phyloP scores from a whole-genome alignment of 2,113 vertebrate species.

The Hiodon tergisus region DNA sequence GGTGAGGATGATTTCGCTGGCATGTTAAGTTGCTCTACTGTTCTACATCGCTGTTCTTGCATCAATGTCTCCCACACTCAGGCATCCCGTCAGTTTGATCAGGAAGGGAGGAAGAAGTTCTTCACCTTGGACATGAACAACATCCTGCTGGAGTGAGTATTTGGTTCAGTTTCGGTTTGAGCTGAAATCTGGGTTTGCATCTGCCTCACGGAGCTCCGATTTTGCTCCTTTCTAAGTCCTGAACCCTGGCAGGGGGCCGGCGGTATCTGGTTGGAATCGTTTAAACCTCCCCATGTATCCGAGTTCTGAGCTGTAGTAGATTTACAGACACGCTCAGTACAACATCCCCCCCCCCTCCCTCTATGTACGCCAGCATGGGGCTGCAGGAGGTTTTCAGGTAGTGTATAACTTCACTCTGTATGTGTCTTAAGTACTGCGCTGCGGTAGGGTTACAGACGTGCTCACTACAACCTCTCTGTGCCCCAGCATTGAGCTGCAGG shows the following conservation, averaged over 20 bases:
- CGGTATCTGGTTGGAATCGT: too few species aligned
- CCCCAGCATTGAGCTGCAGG: constrained; percentile 89
- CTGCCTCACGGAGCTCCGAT: too few species aligned
- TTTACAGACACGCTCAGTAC: not conserved
- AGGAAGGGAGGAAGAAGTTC: constrained; percentile 97
- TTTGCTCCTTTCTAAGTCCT: too few species aligned
- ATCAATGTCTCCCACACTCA: constrained; percentile 44
- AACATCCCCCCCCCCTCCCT: too few species aligned
- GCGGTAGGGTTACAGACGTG: not conserved
- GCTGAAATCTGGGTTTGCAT: not conserved
- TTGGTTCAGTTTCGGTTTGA: constrained; percentile 5
- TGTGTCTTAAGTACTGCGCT: not conserved
- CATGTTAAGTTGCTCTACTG: too few species aligned
- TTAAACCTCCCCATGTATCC: not conserved
- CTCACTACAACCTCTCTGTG: not conserved
- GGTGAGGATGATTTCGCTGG: too few species aligned
- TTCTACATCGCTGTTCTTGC: not conserved
- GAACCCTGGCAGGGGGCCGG: too few species aligned
- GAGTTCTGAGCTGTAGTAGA: not conserved
- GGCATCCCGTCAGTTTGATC: constrained; percentile 93
- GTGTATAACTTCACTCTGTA: too few species aligned
- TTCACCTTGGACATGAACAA: constrained; percentile 99
- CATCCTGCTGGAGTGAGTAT: constrained; percentile 96
- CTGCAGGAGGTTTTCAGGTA: too few species aligned
- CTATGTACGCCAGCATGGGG: not conserved